phyloP scores from a whole-genome alignment of 1,140 invertebrate genomes.

The Drosophila lacteicornis region DNA sequence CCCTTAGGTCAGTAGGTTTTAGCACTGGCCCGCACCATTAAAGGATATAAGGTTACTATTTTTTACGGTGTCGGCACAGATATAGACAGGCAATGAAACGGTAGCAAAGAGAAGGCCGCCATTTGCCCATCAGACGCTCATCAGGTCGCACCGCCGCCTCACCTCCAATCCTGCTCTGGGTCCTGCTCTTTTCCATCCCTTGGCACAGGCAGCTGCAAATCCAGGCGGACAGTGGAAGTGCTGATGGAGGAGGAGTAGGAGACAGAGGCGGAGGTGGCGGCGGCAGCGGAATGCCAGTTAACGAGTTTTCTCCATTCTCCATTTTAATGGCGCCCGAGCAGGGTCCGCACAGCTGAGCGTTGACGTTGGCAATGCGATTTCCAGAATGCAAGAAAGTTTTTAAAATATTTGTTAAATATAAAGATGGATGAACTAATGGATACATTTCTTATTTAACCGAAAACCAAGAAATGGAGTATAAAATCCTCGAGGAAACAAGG shows the following conservation, averaged over 20 bases:
- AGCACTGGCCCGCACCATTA: no score
- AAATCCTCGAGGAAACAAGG: no score
- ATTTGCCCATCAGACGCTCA: slow-evolving; percentile 31
- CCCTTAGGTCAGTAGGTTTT: no score
- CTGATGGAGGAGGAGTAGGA: slow-evolving; percentile 12
- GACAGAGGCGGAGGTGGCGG: slow-evolving; percentile 9
- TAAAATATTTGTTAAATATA: no score
- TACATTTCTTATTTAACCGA: no score
- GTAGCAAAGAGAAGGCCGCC: slow-evolving; percentile 69
- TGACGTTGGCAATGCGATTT: not conserved
- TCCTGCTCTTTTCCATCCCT: not conserved
- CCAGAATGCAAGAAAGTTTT: no score
- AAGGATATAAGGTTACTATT: not conserved
- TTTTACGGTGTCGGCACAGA: slow-evolving; percentile 3
- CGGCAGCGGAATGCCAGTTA: slow-evolving; percentile 71
- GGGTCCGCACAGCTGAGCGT: slow-evolving; percentile 3
- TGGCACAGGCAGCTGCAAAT: slow-evolving; percentile 62
- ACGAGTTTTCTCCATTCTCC: slow-evolving; percentile 71
- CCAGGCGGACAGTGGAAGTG: slow-evolving; percentile 25
- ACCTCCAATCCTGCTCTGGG: not conserved
- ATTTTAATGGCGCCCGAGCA: slow-evolving; percentile 4
- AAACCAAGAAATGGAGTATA: no score
- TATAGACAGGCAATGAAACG: slow-evolving; percentile 57
- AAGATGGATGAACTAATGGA: no score
- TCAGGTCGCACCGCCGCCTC: slow-evolving; percentile 14